Evolutionary conservation across 2,888 invertebrate genomes (phyloP), one percentile per base, ranked within the genome.

Genomic region (Nomada lathburiana): DNA sequence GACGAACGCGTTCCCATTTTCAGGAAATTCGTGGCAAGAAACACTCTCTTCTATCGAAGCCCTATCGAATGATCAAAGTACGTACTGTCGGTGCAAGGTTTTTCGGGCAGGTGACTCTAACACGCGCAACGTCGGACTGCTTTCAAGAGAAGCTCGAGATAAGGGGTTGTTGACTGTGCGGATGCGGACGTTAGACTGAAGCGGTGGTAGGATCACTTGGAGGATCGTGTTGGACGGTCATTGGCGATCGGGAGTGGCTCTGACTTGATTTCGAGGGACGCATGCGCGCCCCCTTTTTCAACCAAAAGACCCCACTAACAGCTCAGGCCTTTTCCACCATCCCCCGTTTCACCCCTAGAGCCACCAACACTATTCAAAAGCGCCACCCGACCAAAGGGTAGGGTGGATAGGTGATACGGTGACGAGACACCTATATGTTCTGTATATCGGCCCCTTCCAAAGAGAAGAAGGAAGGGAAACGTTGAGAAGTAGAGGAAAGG

Each of bases 111-210:
- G 47, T 13, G 29, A 69, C 44, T 72, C 71, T 60, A 77, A 81
- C 76, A 76, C 86, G 85, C 87, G 85, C 29, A 75, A 86, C 83
- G 75, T 79, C 63, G 57, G 64, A 74, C 76, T 76, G 70, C 70
- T 57, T 77, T 67, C 75, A 70, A 86, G 85, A 64, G 80, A 76
- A 71, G 83, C 85, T 83, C 85, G 86, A 79, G 79, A 83, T 84
- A 74, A 83, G 82, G 90, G 89, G 91, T 91, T 89, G 92, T 91
- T 88, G 89, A 86, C 90, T 90, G 89, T 90, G 89, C 93, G 92
- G 90, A 91, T 92, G 92, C 93, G 92, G 93, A 91, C 92, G 92
- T 90, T 88, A 91, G 92, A 93, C 93, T 93, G 92, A 93, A 91
- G 89, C 90, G 89, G 86, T 88, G 88, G 87, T 88, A 86, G 90